Evolutionary conservation across 2,113 vertebrate genomes (phyloP), one percentile per base, ranked within the genome.

Genomic region (Phaethornis superciliosus): DNA sequence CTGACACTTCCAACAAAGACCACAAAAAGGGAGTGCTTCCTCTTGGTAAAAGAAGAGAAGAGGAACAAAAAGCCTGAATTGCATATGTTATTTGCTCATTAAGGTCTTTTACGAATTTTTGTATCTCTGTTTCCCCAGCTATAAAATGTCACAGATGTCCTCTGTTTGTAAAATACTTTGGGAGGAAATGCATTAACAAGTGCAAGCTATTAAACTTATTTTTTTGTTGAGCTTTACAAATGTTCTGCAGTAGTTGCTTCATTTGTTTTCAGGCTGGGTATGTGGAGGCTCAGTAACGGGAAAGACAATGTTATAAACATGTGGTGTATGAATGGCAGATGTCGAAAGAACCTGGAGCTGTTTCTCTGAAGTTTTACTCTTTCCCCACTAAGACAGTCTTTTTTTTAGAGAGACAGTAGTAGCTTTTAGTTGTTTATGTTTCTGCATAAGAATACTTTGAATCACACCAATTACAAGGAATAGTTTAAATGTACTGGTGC

Each of bases 211-310:
- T 64, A 54, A 79, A 75, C 15, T 2, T 1, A 13, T 24, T 1
- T 17, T 59, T 67, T 24, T 16, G 10, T 19, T 44, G 44, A 84
- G 52, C 21, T 78, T 80, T 40, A 68, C 23, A 85, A 80, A 28
- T 28, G 12, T 70, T 72, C 28, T 0, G 0, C 1, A 1, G 19
- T 74, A 3, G 28, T 68, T 27, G 6, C 77, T 51, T 28, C 9
- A 20, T 21, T 20, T 28, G 15, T 65, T 94, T 81, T 74, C 35
- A 69, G 81, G 5, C 46, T 69, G 32, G 13, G 4, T 62, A 6
- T 55, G 8, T 32, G 32, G 11, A 82, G 5, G 15, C 30, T 42
- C 4, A 1, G 17, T 37, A 87, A 35, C 54, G 42, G 28, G 52
- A 69, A 33, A 63, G 19, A 17, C 17, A 72, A n/a, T 46, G 15